Evolutionary conservation across 2,888 invertebrate genomes (phyloP), one percentile per base, ranked within the genome.

Genomic region (Hemistola chrysoprasaria): DNA sequence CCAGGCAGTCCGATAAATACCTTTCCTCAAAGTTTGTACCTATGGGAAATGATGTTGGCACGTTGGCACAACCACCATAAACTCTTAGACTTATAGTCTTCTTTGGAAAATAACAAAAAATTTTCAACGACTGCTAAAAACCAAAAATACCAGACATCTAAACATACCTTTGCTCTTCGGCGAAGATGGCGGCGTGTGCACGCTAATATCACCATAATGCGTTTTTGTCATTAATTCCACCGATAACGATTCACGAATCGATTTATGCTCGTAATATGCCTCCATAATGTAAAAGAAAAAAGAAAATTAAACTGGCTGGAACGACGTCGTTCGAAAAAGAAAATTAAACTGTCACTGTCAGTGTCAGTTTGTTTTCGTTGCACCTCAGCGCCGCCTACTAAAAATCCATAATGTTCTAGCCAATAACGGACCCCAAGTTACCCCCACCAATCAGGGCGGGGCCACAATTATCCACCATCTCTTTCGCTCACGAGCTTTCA

Each of bases 361-460:
- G 35, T 25, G 53, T 65, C 67, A 73, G 65, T 70, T 66, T 65
- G 71, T 72, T 75, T 67, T 71, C 66, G 63, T 61, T 63, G 44
- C 55, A 51, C 58, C 53, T 50, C 53, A 50, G 60, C 71, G 71
- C 71, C 75, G 58, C 52, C 58, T 50, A 74, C 75, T 78, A 80
- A 85, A 85, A 87, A 85, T 86, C 86, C 70, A 85, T 85, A 87
- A 85, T 76, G 68, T 65, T 60, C 56, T 68, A 59, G 57, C 87
- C 87, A 85, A 86, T 87, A 76, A 82, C 77, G 72, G 50, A 47
- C 58, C 65, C 53, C 59, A 53, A 64, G 24, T 61, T 60, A 70
- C 70, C 82, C 86, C 84, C 81, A 69, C 83, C 76, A 68, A 68
- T 71, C 58, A 71, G 77, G 85, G 86, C 85, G 85, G 74, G 72